Base-by-base conservation (phyloP, 1,140 invertebrate species). In the Heterodera carotae region DNA sequence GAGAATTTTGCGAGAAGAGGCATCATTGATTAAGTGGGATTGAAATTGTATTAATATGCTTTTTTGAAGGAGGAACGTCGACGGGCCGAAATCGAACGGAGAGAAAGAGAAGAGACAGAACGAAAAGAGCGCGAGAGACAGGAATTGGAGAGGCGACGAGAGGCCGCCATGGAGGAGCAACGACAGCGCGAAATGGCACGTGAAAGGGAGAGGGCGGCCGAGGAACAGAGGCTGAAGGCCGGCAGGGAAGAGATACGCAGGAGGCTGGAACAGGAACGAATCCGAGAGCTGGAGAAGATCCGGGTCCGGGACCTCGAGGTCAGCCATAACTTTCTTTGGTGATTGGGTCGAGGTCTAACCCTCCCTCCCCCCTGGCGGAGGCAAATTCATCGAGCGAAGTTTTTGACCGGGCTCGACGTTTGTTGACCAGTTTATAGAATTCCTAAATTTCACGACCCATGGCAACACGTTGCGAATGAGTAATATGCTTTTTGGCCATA, bases 211-310 rank as follows among this genome's bases (percentile, higher is more conserved):
- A 72, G 75, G 25, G 75, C 73, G 48, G 67, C 84, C 18, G 83
- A 87, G 79, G 87, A 82, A 34, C 83, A 83, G 59, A 10, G 80
- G 43, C n/a, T 90, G 91, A 76, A 89, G 91, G 80, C 91, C 90
- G 84, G 91, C 92, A 85, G 92, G 92, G 80, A 90, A 87, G 88
- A 89, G 77, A 89, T 89, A 6, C 84, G 90, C n/a, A 92, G 93
- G 89, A 95, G 97, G 89, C 92, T 97, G 91, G 96, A 98, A 87
- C 91, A 95, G 77, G 95, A 98, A 85, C 91, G 96, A 62, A 94
- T 96, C 84, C 90, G 95, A 77, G 96, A 98, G 89, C 96, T 95
- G 94, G 96, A 98, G 89, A 93, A 77, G 43, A 82, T 79, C 25
- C 73, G 78, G 7, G 73, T 86, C 62, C 75, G 73, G 7, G 84